Base-by-base conservation (phyloP, 2,797 vertebrate genomes). In the Centropyge bicolor region DNA sequence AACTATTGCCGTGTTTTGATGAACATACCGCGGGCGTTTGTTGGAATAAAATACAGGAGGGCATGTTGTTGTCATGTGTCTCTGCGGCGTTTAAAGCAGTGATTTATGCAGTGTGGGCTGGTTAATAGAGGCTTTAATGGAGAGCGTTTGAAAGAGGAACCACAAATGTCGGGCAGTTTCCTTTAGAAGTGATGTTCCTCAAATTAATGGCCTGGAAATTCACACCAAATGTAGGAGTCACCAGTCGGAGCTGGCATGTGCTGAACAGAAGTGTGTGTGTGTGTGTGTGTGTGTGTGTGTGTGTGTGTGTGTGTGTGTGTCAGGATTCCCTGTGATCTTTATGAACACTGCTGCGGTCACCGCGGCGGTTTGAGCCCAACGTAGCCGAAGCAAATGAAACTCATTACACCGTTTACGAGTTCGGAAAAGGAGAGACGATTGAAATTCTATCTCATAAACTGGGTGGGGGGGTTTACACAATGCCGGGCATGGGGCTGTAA, bases 381-480 rank as follows among this genome's bases (percentile, higher is more conserved):
- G 79, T 80, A 91, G 89, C 89, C 86, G 76, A 59, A 86, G 87
- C 92, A 89, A 95, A 92, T 94, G 93, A 88, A 93, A 94, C 86
- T 92, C 91, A 94, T 94, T 94, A 95, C 86, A 78, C 72, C 82
- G 48, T 95, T 95, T 94, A 94, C 87, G 89, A 93, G 91, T 83
- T 88, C 16, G 59, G 88, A 89, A 82, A 92, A 86, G 89, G 83
- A 77, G 87, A 91, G 84, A 85, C 83, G 88, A 91, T 91, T 94
- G 92, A 92, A 91, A 94, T 91, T 88, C 82, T 88, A 89, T 90
- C 90, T 88, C 77, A 76, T 94, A 90, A 94, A 94, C 80, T 36
- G 19, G 60, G 57, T 61, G 65, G 55, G 61, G 61, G 80, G 73
- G 49, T 52, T 64, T 84, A 83, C 77, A 78, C 45, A 38, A 82